These are phyloP conservation scores for Diaprepes abbreviatus DNA, from an alignment of 2,888 invertebrate species.

Conservation along the genomic window DNA sequence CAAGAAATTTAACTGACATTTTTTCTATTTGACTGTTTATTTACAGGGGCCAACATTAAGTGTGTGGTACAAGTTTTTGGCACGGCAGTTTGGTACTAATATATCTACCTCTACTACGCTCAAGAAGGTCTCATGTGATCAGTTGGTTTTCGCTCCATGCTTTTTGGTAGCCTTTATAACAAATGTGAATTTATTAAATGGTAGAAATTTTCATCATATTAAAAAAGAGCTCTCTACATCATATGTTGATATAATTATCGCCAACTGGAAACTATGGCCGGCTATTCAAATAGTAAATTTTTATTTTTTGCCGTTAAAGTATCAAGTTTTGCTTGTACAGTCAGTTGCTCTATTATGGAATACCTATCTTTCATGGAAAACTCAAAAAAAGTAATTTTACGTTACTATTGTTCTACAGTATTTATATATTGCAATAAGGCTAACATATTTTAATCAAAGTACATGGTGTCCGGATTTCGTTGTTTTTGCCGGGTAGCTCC, in stretches of 20 bases:
- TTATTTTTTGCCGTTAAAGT: constrained; percentile 83
- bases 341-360: constrained; percentile 88
- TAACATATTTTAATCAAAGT: no score
- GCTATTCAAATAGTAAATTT: constrained; percentile 89
- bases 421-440: no score
- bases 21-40: background rate
- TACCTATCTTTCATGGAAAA: constrained; percentile 84
- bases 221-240: constrained; percentile 72
- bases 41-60: constrained; percentile 76
- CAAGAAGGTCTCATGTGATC: constrained; percentile 81
- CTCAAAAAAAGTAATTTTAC: constrained; percentile 62
- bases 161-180: constrained; percentile 75
- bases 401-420: no score
- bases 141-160: constrained; percentile 79
- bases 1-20: no score
- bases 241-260: constrained; percentile 75
- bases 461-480: no score
- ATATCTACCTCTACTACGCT: constrained; percentile 67
- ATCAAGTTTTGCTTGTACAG: constrained; percentile 86
- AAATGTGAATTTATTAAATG: constrained; percentile 73
- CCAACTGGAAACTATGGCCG: constrained; percentile 87
- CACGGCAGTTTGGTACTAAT: constrained; percentile 44
- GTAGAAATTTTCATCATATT: constrained; percentile 70
- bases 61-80: constrained; percentile 78
- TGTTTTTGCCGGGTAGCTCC: no score